These are phyloP conservation scores for Philereme transversata DNA, from an alignment of 2,888 invertebrate species.

Conservation along the genomic window DNA sequence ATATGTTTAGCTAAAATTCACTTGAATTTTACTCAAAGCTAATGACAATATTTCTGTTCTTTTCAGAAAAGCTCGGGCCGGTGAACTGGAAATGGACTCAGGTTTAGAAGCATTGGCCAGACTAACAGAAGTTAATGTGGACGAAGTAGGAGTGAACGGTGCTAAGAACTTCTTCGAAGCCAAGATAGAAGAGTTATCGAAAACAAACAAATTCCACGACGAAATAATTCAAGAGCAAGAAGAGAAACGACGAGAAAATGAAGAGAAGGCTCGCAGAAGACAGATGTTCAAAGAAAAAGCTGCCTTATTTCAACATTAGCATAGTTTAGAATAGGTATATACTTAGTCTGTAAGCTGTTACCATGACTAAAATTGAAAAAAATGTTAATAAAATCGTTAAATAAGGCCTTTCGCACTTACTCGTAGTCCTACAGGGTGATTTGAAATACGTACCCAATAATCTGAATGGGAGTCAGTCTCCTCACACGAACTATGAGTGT, in stretches of 20 bases:
- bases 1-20: too few species aligned
- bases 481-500: too few species aligned
- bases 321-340: conserved; percentile 46
- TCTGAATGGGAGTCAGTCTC: too few species aligned
- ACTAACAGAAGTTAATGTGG: conserved; percentile 95
- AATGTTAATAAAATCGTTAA: conserved; percentile 30
- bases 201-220: conserved; percentile 94
- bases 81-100: conserved; percentile 93
- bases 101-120: conserved; percentile 94
- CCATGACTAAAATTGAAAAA: conserved; percentile 63
- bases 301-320: conserved; percentile 87
- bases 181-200: conserved; percentile 94
- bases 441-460: too few species aligned
- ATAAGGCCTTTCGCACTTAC: background rate
- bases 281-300: conserved; percentile 95
- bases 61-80: conserved; percentile 93
- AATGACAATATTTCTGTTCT: background rate
- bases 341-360: conserved; percentile 81
- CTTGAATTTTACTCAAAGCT: conserved; percentile 1
- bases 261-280: conserved; percentile 91
- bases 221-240: conserved; percentile 97
- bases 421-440: too few species aligned
- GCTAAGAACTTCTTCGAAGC: conserved; percentile 98
- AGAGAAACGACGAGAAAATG: conserved; percentile 91
- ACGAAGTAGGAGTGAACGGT: conserved; percentile 96